phyloP scores from a whole-genome alignment of 2,888 invertebrate species.

The Leptinotarsa peninsularis region DNA sequence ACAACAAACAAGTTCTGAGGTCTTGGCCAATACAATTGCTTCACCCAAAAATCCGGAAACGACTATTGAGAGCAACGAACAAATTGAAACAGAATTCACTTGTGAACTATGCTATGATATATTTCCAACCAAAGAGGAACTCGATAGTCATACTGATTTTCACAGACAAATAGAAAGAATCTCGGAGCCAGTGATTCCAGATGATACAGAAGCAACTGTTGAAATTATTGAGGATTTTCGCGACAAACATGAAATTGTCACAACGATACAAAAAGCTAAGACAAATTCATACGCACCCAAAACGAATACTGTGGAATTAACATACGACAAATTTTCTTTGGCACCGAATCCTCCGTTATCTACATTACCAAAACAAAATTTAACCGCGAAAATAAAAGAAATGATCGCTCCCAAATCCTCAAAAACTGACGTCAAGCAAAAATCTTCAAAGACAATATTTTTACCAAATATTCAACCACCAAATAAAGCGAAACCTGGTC shows the following conservation, averaged over 20 bases:
- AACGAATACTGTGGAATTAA: conserved; percentile 1
- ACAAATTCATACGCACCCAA: background rate
- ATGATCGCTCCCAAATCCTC: conserved; percentile 32
- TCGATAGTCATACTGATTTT: conserved; percentile 50
- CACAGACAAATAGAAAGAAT: conserved; percentile 43
- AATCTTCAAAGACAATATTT: conserved; percentile 40
- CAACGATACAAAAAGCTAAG: conserved; percentile 36
- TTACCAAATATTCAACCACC: conserved; percentile 27
- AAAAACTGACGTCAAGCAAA: conserved; percentile 25
- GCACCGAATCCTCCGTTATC: background rate
- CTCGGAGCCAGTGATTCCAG: conserved; percentile 2
- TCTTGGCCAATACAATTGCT: background rate
- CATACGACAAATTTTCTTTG: conserved; percentile 21
- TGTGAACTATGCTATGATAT: conserved; percentile 56
- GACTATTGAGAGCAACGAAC: background rate
- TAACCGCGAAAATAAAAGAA: conserved; percentile 39
- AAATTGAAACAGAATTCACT: conserved; percentile 53
- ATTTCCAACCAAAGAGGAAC: conserved; percentile 49
- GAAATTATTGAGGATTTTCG: conserved; percentile 37
- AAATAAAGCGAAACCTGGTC: background rate
- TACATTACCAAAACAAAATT: conserved; percentile 25
- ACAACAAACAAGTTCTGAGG: background rate
- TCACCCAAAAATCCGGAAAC: background rate
- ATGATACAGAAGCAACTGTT: conserved; percentile 29
- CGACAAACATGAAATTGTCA: conserved; percentile 33